phyloP scores from a whole-genome alignment of 2,113 vertebrate genomes.

The Gambusia affinis region DNA sequence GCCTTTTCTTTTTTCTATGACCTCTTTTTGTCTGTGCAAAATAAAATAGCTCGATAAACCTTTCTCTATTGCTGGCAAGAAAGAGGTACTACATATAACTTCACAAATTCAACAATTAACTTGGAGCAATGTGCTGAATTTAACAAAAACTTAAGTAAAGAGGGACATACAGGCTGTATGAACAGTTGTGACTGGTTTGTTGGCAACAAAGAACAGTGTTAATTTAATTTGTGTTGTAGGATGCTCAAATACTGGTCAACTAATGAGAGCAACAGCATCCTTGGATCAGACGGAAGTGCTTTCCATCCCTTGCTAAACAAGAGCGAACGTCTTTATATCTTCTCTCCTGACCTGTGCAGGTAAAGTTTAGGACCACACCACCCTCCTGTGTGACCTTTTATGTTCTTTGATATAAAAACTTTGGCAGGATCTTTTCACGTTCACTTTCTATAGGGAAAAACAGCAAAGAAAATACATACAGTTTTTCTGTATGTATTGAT shows the following conservation, averaged over 20 bases:
- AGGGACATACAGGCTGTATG: not conserved
- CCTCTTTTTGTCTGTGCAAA: not conserved
- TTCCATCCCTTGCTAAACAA: conserved; percentile 90
- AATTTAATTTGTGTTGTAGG: conserved; percentile 55
- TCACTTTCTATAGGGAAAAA: too few species aligned
- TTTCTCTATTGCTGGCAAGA: too few species aligned
- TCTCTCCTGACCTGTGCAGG: conserved; percentile 95
- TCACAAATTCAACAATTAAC: too few species aligned
- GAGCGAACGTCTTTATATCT: conserved; percentile 88
- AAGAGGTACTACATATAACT: not conserved
- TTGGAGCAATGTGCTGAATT: too few species aligned
- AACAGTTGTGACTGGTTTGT: not conserved
- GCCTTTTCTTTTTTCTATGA: not conserved
- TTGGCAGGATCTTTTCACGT: too few species aligned
- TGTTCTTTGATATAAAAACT: not conserved
- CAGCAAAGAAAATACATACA: too few species aligned
- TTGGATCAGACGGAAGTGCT: conserved; percentile 91
- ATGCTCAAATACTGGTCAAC: conserved; percentile 86
- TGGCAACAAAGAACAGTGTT: not conserved
- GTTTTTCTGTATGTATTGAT: too few species aligned
- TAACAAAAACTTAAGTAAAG: not conserved
- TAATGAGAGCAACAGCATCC: conserved; percentile 90
- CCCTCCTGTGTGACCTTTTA: not conserved
- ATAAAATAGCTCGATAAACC: not conserved
- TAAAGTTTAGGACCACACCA: conserved; percentile 49